Evolutionary conservation across 1,140 invertebrate species (phyloP).

Genomic region (Oncopodura yosiiana): DNA sequence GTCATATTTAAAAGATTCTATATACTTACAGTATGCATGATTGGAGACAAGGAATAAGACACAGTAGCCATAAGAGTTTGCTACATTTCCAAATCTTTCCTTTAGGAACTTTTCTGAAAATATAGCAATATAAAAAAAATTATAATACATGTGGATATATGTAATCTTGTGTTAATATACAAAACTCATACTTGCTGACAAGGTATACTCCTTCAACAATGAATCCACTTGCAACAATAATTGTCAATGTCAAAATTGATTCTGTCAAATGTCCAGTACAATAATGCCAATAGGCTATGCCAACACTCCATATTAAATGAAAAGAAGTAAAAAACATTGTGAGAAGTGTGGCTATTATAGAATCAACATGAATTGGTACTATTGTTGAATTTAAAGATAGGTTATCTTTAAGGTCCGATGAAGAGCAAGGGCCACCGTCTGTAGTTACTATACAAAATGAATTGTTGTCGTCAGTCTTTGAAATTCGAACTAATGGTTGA

Average conservation of each 20-base stretch:
- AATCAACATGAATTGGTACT: too few relatives aligned
- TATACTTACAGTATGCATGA: constrained; percentile 26
- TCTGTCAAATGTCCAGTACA: neutral
- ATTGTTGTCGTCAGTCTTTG: too few relatives aligned
- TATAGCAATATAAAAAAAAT: neutral
- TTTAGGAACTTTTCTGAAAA: constrained; percentile 9
- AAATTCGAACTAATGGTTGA: too few relatives aligned
- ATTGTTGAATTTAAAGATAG: too few relatives aligned
- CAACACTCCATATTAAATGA: constrained; percentile 17
- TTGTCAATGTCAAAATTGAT: constrained; percentile 8
- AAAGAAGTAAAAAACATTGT: constrained; percentile 16
- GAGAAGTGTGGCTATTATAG: constrained; percentile 6
- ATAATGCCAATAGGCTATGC: constrained; percentile 23
- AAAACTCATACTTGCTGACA: constrained; percentile 9
- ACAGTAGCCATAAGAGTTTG: constrained; percentile 21
- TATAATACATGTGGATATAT: neutral
- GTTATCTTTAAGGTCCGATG: too few relatives aligned
- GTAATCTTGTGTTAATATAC: neutral
- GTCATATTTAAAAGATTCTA: neutral
- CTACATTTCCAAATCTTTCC: constrained; percentile 24
- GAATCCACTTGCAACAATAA: constrained; percentile 17
- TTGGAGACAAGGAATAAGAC: constrained; percentile 16
- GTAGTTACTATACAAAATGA: too few relatives aligned
- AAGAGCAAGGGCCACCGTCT: too few relatives aligned
- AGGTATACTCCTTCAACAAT: neutral